Evolutionary conservation across 1,140 invertebrate species (phyloP).

Genomic region (Cephus cinctus): DNA sequence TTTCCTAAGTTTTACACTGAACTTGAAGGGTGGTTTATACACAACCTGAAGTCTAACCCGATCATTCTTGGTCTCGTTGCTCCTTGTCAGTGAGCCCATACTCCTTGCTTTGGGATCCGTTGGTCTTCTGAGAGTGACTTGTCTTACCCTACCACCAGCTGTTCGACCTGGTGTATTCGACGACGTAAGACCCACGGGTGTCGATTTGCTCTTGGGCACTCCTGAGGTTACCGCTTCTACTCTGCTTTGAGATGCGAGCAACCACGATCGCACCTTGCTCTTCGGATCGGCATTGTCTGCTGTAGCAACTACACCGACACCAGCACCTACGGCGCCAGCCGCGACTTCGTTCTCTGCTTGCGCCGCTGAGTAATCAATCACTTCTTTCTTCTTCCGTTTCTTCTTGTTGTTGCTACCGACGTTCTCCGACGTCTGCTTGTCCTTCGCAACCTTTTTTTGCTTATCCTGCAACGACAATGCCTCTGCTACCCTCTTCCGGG

Average conservation of each 20-base stretch:
- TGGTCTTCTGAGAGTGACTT: conserved; percentile 32
- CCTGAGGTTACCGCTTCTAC: conserved; percentile 38
- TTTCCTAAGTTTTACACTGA: conserved; percentile 76
- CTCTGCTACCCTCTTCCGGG: conserved; percentile 29
- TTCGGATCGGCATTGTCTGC: conserved; percentile 64
- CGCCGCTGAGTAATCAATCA: conserved; percentile 74
- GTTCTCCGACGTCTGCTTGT: conserved; percentile 37
- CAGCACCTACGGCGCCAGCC: conserved; percentile 4
- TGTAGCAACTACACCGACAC: conserved; percentile 25
- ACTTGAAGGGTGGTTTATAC: conserved; percentile 83
- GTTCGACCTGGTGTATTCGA: conserved; percentile 33
- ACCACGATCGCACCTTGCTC: conserved; percentile 80
- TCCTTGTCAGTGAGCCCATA: conserved; percentile 28
- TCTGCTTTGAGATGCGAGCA: conserved; percentile 67
- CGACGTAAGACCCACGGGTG: conserved; percentile 62
- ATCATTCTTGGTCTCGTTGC: conserved; percentile 57
- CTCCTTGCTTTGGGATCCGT: conserved; percentile 36
- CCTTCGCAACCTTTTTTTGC: conserved; percentile 33
- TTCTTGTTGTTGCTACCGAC: conserved; percentile 42
- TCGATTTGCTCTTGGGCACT: conserved; percentile 70
- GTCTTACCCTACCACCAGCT: conserved; percentile 18
- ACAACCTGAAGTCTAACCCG: conserved; percentile 77
- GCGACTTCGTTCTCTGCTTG: conserved; percentile 58
- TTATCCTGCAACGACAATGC: conserved; percentile 19
- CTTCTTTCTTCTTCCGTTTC: conserved; percentile 64